Evolutionary conservation across 2,888 invertebrate genomes (phyloP).

Genomic region (Drosophila macrospina): DNA sequence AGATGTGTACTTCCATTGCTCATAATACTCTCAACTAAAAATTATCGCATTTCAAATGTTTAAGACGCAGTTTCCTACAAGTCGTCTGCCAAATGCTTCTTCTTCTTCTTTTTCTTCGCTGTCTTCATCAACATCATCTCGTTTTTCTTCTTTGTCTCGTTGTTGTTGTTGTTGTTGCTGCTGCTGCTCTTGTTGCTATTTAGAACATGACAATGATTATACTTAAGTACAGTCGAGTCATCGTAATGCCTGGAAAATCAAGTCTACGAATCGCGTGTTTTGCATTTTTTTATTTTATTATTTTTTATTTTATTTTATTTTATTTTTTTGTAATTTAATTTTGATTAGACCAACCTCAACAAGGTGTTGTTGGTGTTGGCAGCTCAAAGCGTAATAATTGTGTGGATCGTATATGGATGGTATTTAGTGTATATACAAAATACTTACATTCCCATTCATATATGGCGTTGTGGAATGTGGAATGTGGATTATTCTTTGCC

Average conservation of each 20-base stretch:
- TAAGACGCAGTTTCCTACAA: slow-evolving; percentile 59
- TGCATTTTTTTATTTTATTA: background rate
- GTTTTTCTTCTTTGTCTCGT: background rate
- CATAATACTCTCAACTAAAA: slow-evolving; percentile 32
- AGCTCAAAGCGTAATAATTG: slow-evolving; percentile 1
- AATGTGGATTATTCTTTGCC: slow-evolving; percentile 7
- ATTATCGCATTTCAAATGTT: slow-evolving; percentile 55
- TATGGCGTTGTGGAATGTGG: background rate
- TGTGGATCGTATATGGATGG: background rate
- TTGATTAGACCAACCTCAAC: background rate
- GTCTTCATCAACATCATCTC: background rate
- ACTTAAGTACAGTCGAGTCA: slow-evolving; percentile 13
- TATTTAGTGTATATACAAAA: slow-evolving; percentile 4
- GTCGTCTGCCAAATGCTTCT: slow-evolving; percentile 16
- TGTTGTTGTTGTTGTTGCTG: slow-evolving; percentile 17
- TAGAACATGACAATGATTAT: slow-evolving; percentile 50
- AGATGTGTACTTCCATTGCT: slow-evolving; percentile 1
- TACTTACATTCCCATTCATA: slow-evolving; percentile 5
- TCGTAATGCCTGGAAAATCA: slow-evolving; percentile 2
- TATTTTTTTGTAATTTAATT: background rate
- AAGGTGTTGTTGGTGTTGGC: background rate
- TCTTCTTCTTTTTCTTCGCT: background rate
- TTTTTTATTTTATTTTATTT: background rate
- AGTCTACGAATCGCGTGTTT: slow-evolving; percentile 36
- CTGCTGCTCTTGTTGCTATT: slow-evolving; percentile 47